Percentiles rank a stretch among this genome's conserved stretches.
Evolutionary conservation across 2,113 vertebrate species (phyloP).

Genomic region (Garra rufa): DNA sequence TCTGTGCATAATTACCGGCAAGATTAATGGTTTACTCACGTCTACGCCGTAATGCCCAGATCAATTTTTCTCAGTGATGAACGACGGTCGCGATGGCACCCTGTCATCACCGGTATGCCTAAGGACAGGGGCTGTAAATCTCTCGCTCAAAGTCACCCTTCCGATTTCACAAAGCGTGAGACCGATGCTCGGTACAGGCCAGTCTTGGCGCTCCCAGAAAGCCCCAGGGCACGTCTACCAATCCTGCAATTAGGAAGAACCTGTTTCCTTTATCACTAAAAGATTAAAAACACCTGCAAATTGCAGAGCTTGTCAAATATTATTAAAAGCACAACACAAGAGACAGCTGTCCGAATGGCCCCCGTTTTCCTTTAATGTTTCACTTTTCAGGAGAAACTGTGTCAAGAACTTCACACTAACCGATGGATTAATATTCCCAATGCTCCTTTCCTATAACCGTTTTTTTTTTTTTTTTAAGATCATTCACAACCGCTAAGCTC

Average conservation of each 20-base stretch:
- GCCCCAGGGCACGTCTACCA: not conserved
- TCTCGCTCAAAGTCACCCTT: conserved; percentile 67
- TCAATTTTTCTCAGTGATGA: conserved; percentile 73
- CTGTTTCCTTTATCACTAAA: conserved; percentile 16
- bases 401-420: conserved; percentile 28
- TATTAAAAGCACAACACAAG: conserved; percentile 2
- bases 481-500: not conserved
- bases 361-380: conserved; percentile 1
- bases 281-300: conserved; percentile 37
- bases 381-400: not conserved
- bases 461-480: not conserved
- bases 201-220: not conserved
- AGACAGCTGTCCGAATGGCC: conserved; percentile 5
- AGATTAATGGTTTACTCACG: conserved; percentile 68
- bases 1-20: conserved; percentile 68
- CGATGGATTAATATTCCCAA: conserved; percentile 59
- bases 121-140: conserved; percentile 66
- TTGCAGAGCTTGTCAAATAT: conserved; percentile 29
- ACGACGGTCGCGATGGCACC: conserved; percentile 64
- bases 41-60: conserved; percentile 59
- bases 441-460: conserved; percentile 24
- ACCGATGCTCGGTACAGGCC: not conserved
- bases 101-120: conserved; percentile 65
- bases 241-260: conserved; percentile 9
- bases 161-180: not conserved